Conservation (phyloP, 2,113 vertebrate genomes). For the Eretmochelys imbricata region DNA sequence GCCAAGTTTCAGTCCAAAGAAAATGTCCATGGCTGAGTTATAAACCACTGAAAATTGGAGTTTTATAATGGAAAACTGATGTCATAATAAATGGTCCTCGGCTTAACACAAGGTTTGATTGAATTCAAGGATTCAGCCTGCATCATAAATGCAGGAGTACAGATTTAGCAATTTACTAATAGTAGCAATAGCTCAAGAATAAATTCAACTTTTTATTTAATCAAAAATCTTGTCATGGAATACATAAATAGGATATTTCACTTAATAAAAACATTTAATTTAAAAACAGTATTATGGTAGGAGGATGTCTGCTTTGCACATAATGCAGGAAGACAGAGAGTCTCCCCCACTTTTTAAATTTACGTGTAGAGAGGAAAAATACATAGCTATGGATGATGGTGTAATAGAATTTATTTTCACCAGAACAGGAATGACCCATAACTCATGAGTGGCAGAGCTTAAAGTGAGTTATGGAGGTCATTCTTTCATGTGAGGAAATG, state of each 20-base stretch:
- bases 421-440: conserved; percentile 81
- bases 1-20: conserved; percentile 27
- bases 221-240: conserved; percentile 26
- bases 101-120: conserved; percentile 51
- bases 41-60: conserved; percentile 12
- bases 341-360: conserved; percentile 66
- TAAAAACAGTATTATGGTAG: background rate
- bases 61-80: conserved; percentile 46
- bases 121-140: conserved; percentile 59
- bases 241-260: background rate
- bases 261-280: background rate
- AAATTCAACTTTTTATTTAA: conserved; percentile 64
- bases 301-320: conserved; percentile 6
- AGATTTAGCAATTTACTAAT: conserved; percentile 73
- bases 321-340: conserved; percentile 9
- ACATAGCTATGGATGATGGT: conserved; percentile 46
- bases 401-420: conserved; percentile 80
- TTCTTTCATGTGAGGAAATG: conserved; percentile 79
- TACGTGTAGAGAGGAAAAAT: conserved; percentile 67
- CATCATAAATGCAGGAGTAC: conserved; percentile 48
- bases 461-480: conserved; percentile 82
- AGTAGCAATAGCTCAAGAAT: conserved; percentile 65
- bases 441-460: conserved; percentile 79
- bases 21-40: conserved; percentile 15
- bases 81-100: conserved; percentile 47